Evolutionary conservation across 2,113 vertebrate species (phyloP).

Genomic region (Odontophorus gujanensis): DNA sequence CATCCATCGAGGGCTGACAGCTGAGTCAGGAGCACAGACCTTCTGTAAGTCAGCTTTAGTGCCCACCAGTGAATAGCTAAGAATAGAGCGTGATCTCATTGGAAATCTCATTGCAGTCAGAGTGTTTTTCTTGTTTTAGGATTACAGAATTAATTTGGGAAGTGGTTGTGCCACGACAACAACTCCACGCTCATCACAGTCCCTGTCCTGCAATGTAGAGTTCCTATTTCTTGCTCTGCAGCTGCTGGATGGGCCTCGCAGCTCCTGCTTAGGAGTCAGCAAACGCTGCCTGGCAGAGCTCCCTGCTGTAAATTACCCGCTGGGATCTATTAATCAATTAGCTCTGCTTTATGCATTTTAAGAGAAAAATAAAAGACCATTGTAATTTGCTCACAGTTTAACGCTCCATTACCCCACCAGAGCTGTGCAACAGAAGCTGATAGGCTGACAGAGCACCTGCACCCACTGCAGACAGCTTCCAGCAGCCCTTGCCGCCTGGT

Average conservation of each 20-base stretch:
- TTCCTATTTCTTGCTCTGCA: neutral
- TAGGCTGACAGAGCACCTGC: neutral
- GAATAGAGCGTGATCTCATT: neutral
- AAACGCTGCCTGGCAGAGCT: neutral
- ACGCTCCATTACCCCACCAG: neutral
- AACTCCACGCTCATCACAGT: neutral
- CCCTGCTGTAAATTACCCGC: neutral
- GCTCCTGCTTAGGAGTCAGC: neutral
- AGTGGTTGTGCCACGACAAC: neutral
- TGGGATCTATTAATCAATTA: neutral
- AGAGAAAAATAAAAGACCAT: neutral
- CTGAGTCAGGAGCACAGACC: neutral
- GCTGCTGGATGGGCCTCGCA: neutral
- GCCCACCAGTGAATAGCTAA: neutral
- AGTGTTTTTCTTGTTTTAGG: neutral
- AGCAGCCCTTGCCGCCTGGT: neutral
- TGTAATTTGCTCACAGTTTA: neutral
- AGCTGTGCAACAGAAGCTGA: neutral
- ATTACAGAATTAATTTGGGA: neutral
- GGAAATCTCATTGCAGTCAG: neutral
- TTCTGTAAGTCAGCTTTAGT: neutral
- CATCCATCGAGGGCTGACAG: neutral
- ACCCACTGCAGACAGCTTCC: neutral
- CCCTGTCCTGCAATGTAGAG: accelerated
- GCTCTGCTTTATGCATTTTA: neutral